Evolutionary conservation across 2,113 vertebrate genomes (phyloP).

Genomic region (Crotalus viridis): DNA sequence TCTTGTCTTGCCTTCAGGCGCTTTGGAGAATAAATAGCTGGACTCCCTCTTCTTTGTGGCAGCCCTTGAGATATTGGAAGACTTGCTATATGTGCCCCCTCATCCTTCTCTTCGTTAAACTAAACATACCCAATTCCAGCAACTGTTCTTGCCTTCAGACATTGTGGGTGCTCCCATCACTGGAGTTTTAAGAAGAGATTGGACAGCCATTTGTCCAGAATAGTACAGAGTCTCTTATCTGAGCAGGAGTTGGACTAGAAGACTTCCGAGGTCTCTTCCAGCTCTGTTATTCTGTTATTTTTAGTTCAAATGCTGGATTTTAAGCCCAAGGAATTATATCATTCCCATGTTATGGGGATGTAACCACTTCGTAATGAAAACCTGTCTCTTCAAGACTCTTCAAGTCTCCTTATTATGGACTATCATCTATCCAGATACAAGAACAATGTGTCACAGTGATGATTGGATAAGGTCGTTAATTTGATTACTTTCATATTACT

Average conservation of each 20-base stretch:
- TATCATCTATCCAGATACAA: background rate
- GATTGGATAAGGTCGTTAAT: background rate
- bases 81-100: too few relatives aligned
- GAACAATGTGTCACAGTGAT: background rate
- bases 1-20: too few relatives aligned
- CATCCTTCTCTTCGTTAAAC: too few relatives aligned
- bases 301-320: background rate
- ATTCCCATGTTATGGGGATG: background rate
- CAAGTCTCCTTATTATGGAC: background rate
- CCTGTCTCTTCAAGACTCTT: background rate
- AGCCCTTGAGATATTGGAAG: too few relatives aligned
- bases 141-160: background rate
- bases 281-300: background rate
- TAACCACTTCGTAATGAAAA: background rate
- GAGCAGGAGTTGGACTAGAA: background rate
- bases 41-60: too few relatives aligned
- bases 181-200: background rate
- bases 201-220: background rate
- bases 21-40: too few relatives aligned
- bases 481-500: background rate
- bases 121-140: too few relatives aligned
- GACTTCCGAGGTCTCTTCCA: background rate
- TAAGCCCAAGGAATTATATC: background rate
- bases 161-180: background rate
- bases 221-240: background rate